Evolutionary conservation across 2,797 vertebrate species (phyloP).

Genomic region (Hafferia zeledoni): DNA sequence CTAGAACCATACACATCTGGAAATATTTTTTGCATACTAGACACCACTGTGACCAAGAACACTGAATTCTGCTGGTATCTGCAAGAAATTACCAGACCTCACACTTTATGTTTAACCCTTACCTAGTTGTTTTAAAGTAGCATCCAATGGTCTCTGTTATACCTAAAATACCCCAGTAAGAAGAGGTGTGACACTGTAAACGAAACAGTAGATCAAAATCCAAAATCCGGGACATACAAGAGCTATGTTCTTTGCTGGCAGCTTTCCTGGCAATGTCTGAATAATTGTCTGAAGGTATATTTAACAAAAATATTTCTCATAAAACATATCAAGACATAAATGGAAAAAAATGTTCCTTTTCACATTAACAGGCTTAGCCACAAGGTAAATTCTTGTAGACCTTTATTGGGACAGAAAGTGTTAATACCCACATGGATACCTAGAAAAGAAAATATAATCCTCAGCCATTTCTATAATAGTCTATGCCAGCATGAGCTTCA

Average conservation of each 20-base stretch:
- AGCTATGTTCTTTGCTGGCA: neutral
- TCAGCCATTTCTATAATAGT: neutral
- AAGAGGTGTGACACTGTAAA: neutral
- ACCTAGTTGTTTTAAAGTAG: neutral
- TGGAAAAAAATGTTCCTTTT: neutral
- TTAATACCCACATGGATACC: neutral
- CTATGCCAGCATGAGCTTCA: neutral
- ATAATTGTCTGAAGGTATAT: neutral
- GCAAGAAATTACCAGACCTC: neutral
- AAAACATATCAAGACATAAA: neutral
- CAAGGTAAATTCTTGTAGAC: neutral
- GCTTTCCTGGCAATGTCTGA: neutral
- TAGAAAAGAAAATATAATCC: neutral
- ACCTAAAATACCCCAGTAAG: neutral
- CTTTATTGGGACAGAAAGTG: neutral
- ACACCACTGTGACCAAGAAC: neutral
- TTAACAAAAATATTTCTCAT: neutral
- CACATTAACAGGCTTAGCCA: neutral
- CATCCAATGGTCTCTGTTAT: neutral
- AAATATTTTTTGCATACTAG: neutral
- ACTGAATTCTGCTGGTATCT: neutral
- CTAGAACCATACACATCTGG: neutral
- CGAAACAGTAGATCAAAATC: rapidly evolving
- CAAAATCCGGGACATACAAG: neutral
- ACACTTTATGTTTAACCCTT: neutral